phyloP scores from a whole-genome alignment of 2,888 invertebrate species.

The Protodeltote pygarga region DNA sequence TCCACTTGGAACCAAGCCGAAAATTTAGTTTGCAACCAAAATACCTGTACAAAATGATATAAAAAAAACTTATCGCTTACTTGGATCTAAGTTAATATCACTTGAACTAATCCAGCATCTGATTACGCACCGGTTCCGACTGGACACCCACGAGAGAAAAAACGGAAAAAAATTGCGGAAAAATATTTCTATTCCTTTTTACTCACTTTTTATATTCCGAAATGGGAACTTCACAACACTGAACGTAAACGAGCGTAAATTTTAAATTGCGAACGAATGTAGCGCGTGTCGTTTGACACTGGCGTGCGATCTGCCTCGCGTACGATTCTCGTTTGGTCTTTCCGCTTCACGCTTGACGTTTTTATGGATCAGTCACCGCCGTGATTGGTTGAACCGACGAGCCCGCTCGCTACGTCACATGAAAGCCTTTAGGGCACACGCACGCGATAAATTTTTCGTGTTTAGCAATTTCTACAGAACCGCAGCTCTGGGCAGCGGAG shows the following conservation, averaged over 20 bases:
- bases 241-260: slow-evolving; percentile 37
- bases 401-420: slow-evolving; percentile 73
- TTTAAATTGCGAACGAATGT: slow-evolving; percentile 40
- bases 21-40: slow-evolving; percentile 39
- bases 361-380: slow-evolving; percentile 66
- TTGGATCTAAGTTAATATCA: slow-evolving; percentile 49
- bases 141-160: slow-evolving; percentile 47
- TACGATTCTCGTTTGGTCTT: slow-evolving; percentile 70
- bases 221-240: slow-evolving; percentile 47
- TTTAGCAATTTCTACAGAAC: slow-evolving; percentile 27
- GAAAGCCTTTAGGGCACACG: slow-evolving; percentile 67
- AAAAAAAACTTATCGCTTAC: slow-evolving; percentile 48
- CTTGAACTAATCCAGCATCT: slow-evolving; percentile 54
- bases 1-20: slow-evolving; percentile 56
- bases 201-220: slow-evolving; percentile 67
- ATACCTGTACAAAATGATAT: slow-evolving; percentile 16
- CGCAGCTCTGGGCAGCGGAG: slow-evolving; percentile 9
- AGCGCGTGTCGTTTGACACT: slow-evolving; percentile 41
- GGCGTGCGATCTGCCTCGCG: slow-evolving; percentile 69
- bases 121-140: slow-evolving; percentile 55
- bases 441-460: slow-evolving; percentile 55
- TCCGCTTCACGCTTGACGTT: slow-evolving; percentile 65
- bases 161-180: slow-evolving; percentile 17
- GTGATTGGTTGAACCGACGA: slow-evolving; percentile 72
- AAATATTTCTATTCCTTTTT: slow-evolving; percentile 45